Conservation (phyloP, 2,888 invertebrate species). For the Elmis aenea region DNA sequence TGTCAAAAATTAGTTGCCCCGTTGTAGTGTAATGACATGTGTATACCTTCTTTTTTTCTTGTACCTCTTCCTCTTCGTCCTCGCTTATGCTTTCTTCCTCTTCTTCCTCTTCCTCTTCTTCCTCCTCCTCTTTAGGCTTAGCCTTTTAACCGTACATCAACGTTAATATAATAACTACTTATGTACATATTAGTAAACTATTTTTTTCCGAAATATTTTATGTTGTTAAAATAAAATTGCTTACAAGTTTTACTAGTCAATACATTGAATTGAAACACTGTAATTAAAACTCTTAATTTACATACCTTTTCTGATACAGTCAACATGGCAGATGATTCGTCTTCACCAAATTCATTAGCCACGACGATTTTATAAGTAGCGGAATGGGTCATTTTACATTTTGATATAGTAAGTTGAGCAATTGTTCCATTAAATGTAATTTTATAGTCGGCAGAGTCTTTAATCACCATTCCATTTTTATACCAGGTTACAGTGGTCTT, state of each 20-base stretch:
- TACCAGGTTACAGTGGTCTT: constrained; percentile 82
- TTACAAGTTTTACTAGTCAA: too few relatives aligned
- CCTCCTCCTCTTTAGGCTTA: constrained; percentile 16
- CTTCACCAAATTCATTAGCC: constrained; percentile 86
- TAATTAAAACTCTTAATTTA: too few relatives aligned
- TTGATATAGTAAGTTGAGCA: constrained; percentile 72
- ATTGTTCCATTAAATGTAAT: constrained; percentile 80
- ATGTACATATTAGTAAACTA: too few relatives aligned
- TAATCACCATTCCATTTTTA: constrained; percentile 72
- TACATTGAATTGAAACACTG: too few relatives aligned
- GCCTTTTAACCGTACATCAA: constrained; percentile 13
- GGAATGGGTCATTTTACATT: constrained; percentile 66
- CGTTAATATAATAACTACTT: too few relatives aligned
- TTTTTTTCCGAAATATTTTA: too few relatives aligned
- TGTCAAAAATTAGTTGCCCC: too few relatives aligned
- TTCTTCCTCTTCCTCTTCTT: constrained; percentile 46
- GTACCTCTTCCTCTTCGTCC: constrained; percentile 41
- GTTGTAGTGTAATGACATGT: constrained; percentile 7
- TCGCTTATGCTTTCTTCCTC: constrained; percentile 45
- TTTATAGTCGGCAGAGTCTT: constrained; percentile 70
- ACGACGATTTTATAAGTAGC: constrained; percentile 83
- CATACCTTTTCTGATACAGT: constrained; percentile 61
- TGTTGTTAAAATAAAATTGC: too few relatives aligned
- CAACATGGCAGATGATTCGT: constrained; percentile 80
- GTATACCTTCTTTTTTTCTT: constrained; percentile 31